Percentiles rank a stretch among this genome's conserved stretches.
Conservation (phyloP, 2,113 vertebrate genomes). For the Onychostruthus taczanowskii region DNA sequence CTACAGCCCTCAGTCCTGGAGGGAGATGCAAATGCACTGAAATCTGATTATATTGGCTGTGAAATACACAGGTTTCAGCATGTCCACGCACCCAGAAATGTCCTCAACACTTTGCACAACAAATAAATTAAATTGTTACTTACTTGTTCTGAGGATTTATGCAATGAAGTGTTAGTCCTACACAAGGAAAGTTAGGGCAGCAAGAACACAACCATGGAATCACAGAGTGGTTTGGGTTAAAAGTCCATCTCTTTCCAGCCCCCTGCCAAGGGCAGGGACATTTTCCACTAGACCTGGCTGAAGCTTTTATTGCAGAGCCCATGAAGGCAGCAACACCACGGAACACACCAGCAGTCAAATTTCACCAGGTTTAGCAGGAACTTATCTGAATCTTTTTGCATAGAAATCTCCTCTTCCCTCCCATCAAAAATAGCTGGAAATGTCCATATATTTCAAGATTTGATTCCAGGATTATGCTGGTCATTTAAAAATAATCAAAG, state of each 20-base stretch:
- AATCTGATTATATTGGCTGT: background rate
- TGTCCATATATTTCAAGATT: background rate
- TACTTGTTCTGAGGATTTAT: background rate
- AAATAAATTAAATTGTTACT: background rate
- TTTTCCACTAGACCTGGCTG: background rate
- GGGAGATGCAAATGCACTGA: background rate
- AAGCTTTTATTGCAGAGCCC: background rate
- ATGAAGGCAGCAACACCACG: background rate
- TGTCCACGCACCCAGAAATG: background rate
- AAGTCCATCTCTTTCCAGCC: background rate
- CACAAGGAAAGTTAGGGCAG: background rate
- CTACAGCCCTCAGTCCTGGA: background rate
- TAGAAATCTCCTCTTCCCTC: background rate
- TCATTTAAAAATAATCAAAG: background rate
- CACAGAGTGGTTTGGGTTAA: background rate
- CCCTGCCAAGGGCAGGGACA: background rate
- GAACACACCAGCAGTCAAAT: background rate
- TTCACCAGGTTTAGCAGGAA: background rate
- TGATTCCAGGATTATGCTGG: background rate
- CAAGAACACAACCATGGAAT: background rate
- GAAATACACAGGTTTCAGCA: background rate
- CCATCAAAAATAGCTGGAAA: background rate
- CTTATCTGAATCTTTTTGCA: background rate
- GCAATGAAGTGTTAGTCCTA: background rate
- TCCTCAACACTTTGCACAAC: background rate